phyloP scores from a whole-genome alignment of 2,797 vertebrate genomes.

The Gorsachius magnificus region DNA sequence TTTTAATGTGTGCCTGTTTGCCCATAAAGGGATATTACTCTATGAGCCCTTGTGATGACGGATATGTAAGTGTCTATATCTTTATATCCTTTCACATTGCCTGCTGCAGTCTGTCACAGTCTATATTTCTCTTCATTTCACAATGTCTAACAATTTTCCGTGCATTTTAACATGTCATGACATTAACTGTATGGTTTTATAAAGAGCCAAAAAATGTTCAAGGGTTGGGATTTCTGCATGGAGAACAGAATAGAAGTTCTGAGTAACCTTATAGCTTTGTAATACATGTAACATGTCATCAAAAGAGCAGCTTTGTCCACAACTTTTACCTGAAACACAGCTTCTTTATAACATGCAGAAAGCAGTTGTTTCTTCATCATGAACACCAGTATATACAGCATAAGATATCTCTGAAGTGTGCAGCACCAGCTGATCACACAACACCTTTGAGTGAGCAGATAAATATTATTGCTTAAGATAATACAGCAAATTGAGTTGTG shows the following conservation, averaged over 20 bases:
- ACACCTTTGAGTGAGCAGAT: not conserved
- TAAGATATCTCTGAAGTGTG: not conserved
- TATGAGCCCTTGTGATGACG: slow-evolving; percentile 93
- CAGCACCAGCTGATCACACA: not conserved
- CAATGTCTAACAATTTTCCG: not conserved
- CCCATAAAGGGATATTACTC: slow-evolving; percentile 91
- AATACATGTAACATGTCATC: not conserved
- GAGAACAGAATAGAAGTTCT: not conserved
- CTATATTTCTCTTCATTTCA: slow-evolving; percentile 12
- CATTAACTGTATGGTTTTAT: not conserved
- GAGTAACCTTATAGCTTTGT: not conserved
- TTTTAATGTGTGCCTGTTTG: slow-evolving; percentile 78
- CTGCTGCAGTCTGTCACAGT: slow-evolving; percentile 29
- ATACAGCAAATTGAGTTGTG: not conserved
- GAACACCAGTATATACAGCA: not conserved
- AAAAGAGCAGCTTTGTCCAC: not conserved
- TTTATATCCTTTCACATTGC: slow-evolving; percentile 64
- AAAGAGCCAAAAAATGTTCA: not conserved
- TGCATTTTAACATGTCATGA: not conserved
- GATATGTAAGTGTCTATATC: slow-evolving; percentile 90
- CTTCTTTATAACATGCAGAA: not conserved
- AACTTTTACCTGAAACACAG: not conserved
- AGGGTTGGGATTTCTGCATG: slow-evolving; percentile 29
- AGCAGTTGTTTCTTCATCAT: not conserved
- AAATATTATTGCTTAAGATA: not conserved